phyloP scores from a whole-genome alignment of 1,140 invertebrate genomes.

The Nymphalis io region DNA sequence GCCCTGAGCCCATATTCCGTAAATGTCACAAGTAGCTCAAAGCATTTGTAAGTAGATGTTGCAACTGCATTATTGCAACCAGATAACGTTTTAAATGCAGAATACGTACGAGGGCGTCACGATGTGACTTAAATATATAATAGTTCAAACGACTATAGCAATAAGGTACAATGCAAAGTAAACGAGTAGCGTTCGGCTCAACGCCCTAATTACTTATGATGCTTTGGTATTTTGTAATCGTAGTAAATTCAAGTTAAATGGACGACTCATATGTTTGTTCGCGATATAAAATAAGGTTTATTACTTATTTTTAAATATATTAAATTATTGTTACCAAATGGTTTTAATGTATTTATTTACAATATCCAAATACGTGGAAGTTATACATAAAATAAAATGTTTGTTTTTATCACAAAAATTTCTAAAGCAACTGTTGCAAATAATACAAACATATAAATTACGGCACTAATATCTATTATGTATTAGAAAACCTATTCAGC shows the following conservation, averaged over 20 bases:
- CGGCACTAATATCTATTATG: too few relatives aligned
- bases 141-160: neutral
- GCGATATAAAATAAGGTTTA: too few relatives aligned
- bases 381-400: neutral
- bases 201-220: neutral
- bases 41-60: constrained; percentile 22
- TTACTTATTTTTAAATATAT: too few relatives aligned
- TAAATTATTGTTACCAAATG: too few relatives aligned
- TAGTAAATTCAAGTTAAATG: neutral
- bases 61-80: constrained; percentile 18
- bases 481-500: neutral
- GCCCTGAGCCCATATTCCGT: constrained; percentile 10
- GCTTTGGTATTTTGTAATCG: neutral
- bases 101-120: constrained; percentile 1
- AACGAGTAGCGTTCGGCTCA: neutral
- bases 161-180: neutral
- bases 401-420: too few relatives aligned
- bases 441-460: too few relatives aligned
- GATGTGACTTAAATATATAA: neutral
- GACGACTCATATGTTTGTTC: too few relatives aligned
- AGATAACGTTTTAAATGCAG: constrained; percentile 22
- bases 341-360: too few relatives aligned
- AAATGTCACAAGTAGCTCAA: constrained; percentile 22
- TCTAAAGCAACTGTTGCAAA: too few relatives aligned
- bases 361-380: too few relatives aligned